phyloP scores from a whole-genome alignment of 2,113 vertebrate genomes.

The Stegostoma tigrinum region DNA sequence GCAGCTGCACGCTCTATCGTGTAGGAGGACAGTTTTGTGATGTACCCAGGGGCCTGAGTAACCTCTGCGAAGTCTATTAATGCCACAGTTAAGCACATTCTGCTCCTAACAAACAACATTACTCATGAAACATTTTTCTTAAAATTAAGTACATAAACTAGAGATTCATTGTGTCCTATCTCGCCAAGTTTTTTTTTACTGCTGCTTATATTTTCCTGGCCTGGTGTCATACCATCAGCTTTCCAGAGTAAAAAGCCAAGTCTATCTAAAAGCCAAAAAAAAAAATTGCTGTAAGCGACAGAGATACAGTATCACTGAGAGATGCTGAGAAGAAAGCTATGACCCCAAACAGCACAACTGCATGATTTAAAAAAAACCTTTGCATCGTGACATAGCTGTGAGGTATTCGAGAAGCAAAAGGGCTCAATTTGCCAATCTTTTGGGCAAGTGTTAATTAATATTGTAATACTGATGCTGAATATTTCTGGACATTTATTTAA shows the following conservation, averaged over 20 bases:
- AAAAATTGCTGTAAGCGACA: conserved; percentile 48
- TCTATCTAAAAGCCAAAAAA: conserved; percentile 45
- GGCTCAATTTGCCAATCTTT: conserved; percentile 44
- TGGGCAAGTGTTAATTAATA: conserved; percentile 61
- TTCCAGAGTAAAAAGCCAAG: conserved; percentile 46
- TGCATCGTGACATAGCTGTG: conserved; percentile 39
- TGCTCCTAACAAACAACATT: conserved; percentile 46
- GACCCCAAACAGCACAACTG: conserved; percentile 43
- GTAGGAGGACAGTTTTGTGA: conserved; percentile 63
- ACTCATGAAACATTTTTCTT: conserved; percentile 48
- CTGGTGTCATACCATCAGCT: conserved; percentile 47
- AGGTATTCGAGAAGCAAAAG: conserved; percentile 37
- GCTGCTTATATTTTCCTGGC: conserved; percentile 51
- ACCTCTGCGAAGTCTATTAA: conserved; percentile 58
- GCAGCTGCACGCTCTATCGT: conserved; percentile 54
- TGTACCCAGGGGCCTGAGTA: conserved; percentile 54
- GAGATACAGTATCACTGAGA: conserved; percentile 42
- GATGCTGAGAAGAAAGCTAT: conserved; percentile 40
- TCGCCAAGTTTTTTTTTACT: conserved; percentile 43
- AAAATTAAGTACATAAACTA: conserved; percentile 48
- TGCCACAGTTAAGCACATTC: conserved; percentile 49
- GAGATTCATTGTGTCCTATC: conserved; percentile 49
- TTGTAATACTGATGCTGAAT: conserved; percentile 50
- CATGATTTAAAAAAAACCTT: conserved; percentile 38
- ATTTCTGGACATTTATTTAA: conserved; percentile 43